A percentile compares a stretch with the other conserved stretches of the same genome.
phyloP scores from a whole-genome alignment of 92 coral and sea anemone species.

The Phenganax stokvisi region DNA sequence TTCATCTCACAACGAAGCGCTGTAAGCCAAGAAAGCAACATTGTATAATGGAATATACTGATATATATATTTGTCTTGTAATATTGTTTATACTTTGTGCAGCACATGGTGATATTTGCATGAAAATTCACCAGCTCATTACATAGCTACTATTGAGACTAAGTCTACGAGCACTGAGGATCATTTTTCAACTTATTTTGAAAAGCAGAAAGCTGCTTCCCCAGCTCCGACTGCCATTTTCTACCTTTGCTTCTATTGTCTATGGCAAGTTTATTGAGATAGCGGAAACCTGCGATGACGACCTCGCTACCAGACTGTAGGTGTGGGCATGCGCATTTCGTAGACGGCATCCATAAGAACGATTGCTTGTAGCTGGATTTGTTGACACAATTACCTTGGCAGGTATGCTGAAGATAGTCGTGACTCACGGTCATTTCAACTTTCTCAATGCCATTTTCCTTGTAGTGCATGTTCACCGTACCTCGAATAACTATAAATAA shows the following conservation, averaged over 20 bases:
- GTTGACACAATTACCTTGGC: not conserved
- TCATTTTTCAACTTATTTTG: constrained; percentile 17
- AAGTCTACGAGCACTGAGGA: constrained; percentile 8
- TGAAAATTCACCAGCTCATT: not conserved
- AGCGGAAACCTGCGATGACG: constrained; percentile 23
- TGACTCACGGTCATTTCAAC: constrained; percentile 5
- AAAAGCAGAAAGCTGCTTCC: constrained; percentile 9
- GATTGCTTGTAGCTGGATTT: not conserved
- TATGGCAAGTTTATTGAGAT: constrained; percentile 9
- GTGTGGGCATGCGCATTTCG: constrained; percentile 15
- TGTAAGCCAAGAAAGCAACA: too few relatives aligned
- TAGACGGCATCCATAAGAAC: constrained; percentile 24
- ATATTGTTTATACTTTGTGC: not conserved
- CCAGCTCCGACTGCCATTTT: constrained; percentile 7
- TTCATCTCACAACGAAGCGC: too few relatives aligned
- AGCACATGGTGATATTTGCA: not conserved
- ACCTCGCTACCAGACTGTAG: constrained; percentile 5
- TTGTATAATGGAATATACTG: not conserved
- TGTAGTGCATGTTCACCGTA: constrained; percentile 10
- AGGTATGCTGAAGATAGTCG: not conserved
- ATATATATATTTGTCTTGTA: not conserved
- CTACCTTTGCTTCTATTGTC: constrained; percentile 8
- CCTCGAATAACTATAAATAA: constrained; percentile 28
- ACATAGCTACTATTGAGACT: not conserved
- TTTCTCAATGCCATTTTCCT: not conserved